Base-by-base conservation (phyloP, 2,113 vertebrate genomes). In the Benitochromis conjunctus region DNA sequence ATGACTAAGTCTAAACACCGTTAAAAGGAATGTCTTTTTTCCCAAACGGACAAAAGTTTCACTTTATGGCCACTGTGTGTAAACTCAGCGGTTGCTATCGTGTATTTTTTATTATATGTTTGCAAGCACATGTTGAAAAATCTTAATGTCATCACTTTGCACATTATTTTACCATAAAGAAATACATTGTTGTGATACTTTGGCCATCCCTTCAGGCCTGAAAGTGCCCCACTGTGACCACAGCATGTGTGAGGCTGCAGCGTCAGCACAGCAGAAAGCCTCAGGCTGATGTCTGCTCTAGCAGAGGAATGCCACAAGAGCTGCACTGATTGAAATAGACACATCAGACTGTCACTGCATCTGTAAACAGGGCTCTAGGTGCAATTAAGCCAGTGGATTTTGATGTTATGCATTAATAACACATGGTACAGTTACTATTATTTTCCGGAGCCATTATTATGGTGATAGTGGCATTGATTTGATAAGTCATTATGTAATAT, bases 321-420 rank as follows among this genome's bases (percentile, higher is more conserved):
- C 26, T 31, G 66, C 26, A 14, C 81, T 80, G 90, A 91, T 85
- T 36, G 80, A 92, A 92, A 94, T 81, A 84, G 86, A 92, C 80
- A 76, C 48, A 62, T 88, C 85, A 81, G 60, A 66, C 58, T 83
- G 79, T 81, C 85, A 77, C 87, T 74, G 56, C 76, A 48, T 83
- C 87, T 62, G 80, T 86, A 79, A 86, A 88, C 78, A 57, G 38
- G 7, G 74, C 41, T 82, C 6, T 19, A 29, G 55, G 46, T 80
- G 9, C 29, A 86, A 84, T 80, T 69, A 51, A 76, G 26, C n/a
- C 4, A 51, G 43, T 64, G 29, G 16, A 19, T 48, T 79, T 86
- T 79, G 71, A 34, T 41, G 18, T 31, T 54, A 24, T 66, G 55
- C 21, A 71, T n/a, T 48, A 79, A 10, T 24, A 79, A 29, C 3